Evolutionary conservation across 2,113 vertebrate genomes (phyloP).

Genomic region (Neotragus pygmaeus): DNA sequence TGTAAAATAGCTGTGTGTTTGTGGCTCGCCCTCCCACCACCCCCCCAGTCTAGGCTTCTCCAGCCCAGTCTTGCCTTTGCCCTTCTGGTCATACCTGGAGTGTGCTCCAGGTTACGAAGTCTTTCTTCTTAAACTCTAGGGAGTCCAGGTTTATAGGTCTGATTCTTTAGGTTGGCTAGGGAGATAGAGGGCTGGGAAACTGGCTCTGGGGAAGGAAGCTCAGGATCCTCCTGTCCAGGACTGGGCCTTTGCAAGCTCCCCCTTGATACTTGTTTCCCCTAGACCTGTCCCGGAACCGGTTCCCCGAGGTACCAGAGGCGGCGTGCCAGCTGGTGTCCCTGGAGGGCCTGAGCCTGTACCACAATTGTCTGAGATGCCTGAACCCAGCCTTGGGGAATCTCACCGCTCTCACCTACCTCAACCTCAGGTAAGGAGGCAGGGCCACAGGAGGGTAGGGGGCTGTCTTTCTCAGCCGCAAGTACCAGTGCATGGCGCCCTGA

Average conservation of each 20-base stretch:
- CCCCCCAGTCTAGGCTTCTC: not conserved
- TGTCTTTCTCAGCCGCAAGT: not conserved
- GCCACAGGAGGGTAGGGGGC: not conserved
- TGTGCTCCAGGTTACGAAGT: not conserved
- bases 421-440: constrained; percentile 78
- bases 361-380: constrained; percentile 92
- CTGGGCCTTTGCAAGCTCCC: not conserved
- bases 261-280: not conserved
- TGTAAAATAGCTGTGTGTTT: not conserved
- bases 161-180: not conserved
- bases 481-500: not conserved
- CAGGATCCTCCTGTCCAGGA: not conserved
- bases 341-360: constrained; percentile 93
- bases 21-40: fast-evolving
- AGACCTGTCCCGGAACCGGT: constrained; percentile 94
- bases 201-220: not conserved
- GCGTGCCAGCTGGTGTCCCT: constrained; percentile 90
- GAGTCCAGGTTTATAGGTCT: not conserved
- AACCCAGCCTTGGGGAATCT: constrained; percentile 87
- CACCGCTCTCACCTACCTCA: constrained; percentile 93
- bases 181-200: not conserved
- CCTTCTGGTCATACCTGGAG: not conserved
- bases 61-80: not conserved
- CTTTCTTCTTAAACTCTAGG: not conserved
- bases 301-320: constrained; percentile 93